Conservation (phyloP, 2,113 vertebrate genomes). For the Chascanopsetta lugubris region DNA sequence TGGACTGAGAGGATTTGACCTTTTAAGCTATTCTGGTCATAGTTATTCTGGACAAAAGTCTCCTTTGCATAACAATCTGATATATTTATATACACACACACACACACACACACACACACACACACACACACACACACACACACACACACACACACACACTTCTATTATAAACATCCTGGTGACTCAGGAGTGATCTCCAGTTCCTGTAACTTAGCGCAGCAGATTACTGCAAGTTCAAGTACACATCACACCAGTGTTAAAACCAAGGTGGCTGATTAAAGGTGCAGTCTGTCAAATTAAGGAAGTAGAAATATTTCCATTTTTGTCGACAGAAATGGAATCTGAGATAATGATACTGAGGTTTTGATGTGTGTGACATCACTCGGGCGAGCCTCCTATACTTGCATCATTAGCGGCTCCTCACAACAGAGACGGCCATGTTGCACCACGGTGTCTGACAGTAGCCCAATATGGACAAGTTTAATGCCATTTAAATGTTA, state of each 20-base stretch:
- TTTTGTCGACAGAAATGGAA: too few relatives aligned
- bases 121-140: conserved; percentile 9
- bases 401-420: too few relatives aligned
- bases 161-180: conserved; percentile 44
- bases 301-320: too few relatives aligned
- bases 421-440: too few relatives aligned
- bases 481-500: too few relatives aligned
- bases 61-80: conserved; percentile 50
- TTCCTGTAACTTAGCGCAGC: conserved; percentile 19
- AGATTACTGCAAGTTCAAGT: conserved; percentile 24
- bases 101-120: neutral
- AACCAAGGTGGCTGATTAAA: neutral
- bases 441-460: too few relatives aligned
- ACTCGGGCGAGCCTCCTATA: too few relatives aligned
- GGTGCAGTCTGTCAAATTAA: neutral
- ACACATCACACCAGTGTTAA: neutral
- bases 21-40: conserved; percentile 46
- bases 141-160: conserved; percentile 1
- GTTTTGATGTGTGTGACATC: too few relatives aligned
- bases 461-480: too few relatives aligned
- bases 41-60: conserved; percentile 51
- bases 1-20: conserved; percentile 46
- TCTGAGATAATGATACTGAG: too few relatives aligned
- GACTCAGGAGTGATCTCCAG: conserved; percentile 42
- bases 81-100: conserved; percentile 39